These are phyloP conservation scores for Lutraria rhynchaena DNA, from an alignment of 1,140 invertebrate species.

Conservation along the genomic window DNA sequence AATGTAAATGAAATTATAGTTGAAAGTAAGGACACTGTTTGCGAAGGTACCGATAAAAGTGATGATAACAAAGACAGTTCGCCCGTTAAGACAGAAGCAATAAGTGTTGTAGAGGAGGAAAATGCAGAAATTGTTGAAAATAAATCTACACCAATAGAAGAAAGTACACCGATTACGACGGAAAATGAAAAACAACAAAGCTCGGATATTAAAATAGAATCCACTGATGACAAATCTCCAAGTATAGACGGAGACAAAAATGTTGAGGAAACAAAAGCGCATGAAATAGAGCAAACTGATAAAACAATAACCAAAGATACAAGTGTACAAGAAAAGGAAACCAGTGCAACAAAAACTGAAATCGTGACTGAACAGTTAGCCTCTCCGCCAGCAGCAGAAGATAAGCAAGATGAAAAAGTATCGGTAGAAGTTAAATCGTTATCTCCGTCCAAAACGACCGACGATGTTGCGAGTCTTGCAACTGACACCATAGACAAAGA, in stretches of 20 bases:
- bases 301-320: background rate
- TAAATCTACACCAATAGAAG: background rate
- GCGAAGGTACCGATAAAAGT: background rate
- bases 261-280: background rate
- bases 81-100: too few relatives aligned
- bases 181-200: conserved; percentile 3
- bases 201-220: background rate
- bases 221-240: background rate
- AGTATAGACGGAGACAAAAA: conserved; percentile 7
- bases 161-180: background rate
- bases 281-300: background rate
- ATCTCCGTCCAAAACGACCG: conserved; percentile 6
- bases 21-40: too few relatives aligned
- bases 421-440: background rate
- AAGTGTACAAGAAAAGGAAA: conserved; percentile 10
- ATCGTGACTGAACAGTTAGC: conserved; percentile 1
- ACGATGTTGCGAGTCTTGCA: conserved; percentile 3
- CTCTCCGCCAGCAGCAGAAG: conserved; percentile 10
- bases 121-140: conserved; percentile 7
- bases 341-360: background rate
- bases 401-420: conserved; percentile 33
- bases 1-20: too few relatives aligned
- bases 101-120: background rate
- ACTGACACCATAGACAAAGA: background rate
- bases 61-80: conserved; percentile 13